Evolutionary conservation across 2,888 invertebrate species (phyloP), one percentile per base, ranked within the genome.

Genomic region (Lypha dubia): DNA sequence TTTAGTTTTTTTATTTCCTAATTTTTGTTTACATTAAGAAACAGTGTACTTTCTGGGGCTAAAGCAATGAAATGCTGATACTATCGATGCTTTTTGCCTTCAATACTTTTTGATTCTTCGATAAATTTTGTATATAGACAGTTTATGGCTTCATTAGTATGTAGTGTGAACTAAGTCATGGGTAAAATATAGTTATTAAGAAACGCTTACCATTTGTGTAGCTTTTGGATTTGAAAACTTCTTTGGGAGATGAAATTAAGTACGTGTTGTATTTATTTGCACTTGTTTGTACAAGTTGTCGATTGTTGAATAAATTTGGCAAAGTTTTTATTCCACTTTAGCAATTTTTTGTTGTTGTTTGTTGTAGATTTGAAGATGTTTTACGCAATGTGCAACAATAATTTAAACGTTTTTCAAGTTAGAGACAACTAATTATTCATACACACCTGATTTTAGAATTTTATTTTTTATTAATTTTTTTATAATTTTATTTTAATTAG

Each of bases 201-300:
- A 38, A 53, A 15, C 7, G 71, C 81, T 75, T 63, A 81, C 81
- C 81, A 81, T 81, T 81, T 81, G 70, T 70, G 38, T 70, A 63
- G 13, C 41, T 49, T 65, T 75, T 56, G 60, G 46, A 46, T 70
- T 46, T 24, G 1, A 38, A 38, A 63, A 70, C 44, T 62, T 46
- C 44, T 11, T 62, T 60, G 20, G 22, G 32, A 49, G 74, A 32
- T 46, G 35, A 46, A 53, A 56, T 13, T 41, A 53, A 46, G 11
- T 38, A 6, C 6, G 35, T 28, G 13, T 75, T 65, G 44, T 22
- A 41, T 76, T 70, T 24, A 53, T 79, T 49, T 79, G 70, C 62
- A 53, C 17, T 71, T 46, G n/a, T 56, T 62, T 46, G 56, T 73
- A 71, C 63, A 79, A 79, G 41, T 65, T 53, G 58, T 60, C 22